Evolutionary conservation across 2,797 vertebrate genomes (phyloP).

Genomic region (Sorex maritimensis): DNA sequence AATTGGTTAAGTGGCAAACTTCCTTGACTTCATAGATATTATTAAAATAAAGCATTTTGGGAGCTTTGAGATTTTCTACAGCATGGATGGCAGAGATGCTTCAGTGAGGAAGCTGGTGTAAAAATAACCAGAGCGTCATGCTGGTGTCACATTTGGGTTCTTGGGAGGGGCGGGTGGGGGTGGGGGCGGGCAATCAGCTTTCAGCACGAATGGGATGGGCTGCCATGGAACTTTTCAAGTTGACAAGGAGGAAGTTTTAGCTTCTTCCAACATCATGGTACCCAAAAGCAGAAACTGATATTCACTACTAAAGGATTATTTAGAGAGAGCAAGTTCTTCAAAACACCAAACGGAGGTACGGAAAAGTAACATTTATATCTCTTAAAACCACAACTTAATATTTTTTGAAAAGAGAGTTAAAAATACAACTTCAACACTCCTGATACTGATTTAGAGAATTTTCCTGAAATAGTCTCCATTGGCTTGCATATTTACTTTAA

Average conservation of each 20-base stretch:
- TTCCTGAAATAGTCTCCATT: constrained; percentile 65
- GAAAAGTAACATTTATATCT: constrained; percentile 85
- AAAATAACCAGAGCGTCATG: constrained; percentile 62
- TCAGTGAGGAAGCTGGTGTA: constrained; percentile 53
- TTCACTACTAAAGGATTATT: constrained; percentile 50
- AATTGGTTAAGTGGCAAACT: constrained; percentile 51
- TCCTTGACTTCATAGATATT: constrained; percentile 55
- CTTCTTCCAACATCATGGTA: constrained; percentile 66
- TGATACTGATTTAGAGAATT: constrained; percentile 87
- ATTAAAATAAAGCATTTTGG: constrained; percentile 52
- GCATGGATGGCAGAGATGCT: constrained; percentile 26
- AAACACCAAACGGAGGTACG: constrained; percentile 75
- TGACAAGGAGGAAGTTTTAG: constrained; percentile 58
- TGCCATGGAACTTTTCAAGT: constrained; percentile 15
- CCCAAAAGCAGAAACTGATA: constrained; percentile 58
- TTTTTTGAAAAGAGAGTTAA: constrained; percentile 59
- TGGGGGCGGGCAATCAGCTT: constrained; percentile 13
- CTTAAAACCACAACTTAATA: constrained; percentile 80
- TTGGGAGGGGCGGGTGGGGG: background rate
- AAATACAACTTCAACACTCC: constrained; percentile 90
- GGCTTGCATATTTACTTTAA: constrained; percentile 54
- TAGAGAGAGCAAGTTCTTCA: constrained; percentile 62
- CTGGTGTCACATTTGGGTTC: constrained; percentile 40
- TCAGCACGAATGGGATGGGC: constrained; percentile 35
- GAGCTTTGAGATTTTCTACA: constrained; percentile 26